These are phyloP conservation scores for Ramazzottius varieornatus DNA, from an alignment of 2,888 invertebrate genomes.

Conservation along the genomic window DNA sequence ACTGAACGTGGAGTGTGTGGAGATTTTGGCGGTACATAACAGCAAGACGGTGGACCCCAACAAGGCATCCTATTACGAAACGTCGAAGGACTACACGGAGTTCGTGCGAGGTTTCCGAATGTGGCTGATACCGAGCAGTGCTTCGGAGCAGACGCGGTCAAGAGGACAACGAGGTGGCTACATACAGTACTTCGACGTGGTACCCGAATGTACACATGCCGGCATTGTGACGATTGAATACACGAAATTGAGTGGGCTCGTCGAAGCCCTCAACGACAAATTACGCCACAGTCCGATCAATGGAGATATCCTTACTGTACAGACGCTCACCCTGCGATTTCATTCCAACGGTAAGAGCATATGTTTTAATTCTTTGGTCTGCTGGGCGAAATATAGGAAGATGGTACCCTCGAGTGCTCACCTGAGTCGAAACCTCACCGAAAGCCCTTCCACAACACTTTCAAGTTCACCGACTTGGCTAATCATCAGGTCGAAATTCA, in stretches of 20 bases:
- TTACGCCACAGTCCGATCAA: neutral
- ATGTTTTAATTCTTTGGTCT: neutral
- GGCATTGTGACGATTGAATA: constrained; percentile 1
- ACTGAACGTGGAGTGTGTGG: neutral
- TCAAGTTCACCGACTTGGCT: too few relatives aligned
- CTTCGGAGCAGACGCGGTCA: too few relatives aligned
- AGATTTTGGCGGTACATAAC: neutral
- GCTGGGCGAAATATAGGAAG: too few relatives aligned
- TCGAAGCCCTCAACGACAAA: neutral
- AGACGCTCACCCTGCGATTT: neutral
- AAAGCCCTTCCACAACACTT: too few relatives aligned
- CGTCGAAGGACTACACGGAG: neutral
- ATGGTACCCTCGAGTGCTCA: too few relatives aligned
- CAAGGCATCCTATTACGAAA: neutral
- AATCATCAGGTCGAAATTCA: too few relatives aligned
- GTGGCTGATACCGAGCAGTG: constrained; percentile 1
- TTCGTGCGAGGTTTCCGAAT: neutral
- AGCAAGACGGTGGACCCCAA: neutral
- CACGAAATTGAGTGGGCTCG: neutral
- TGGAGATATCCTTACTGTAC: neutral
- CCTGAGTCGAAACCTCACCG: too few relatives aligned
- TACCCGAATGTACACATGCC: neutral
- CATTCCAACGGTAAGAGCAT: neutral
- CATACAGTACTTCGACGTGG: constrained; percentile 1
- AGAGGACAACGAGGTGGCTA: too few relatives aligned